These are phyloP conservation scores for Tyria jacobaeae DNA, from an alignment of 2,888 invertebrate species.

Conservation along the genomic window DNA sequence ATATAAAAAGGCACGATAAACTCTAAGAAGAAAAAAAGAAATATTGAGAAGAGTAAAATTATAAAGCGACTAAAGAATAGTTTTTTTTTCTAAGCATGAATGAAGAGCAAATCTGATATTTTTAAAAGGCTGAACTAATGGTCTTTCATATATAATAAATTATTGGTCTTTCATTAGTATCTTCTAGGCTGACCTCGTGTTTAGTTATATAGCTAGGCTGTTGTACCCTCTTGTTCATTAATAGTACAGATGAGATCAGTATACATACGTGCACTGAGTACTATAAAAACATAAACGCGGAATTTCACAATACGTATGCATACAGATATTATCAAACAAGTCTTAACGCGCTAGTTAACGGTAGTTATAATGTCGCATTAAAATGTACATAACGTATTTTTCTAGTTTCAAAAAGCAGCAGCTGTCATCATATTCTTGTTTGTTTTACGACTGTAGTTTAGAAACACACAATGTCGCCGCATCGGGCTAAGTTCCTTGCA, in stretches of 20 bases:
- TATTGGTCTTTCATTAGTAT: background rate
- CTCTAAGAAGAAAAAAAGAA: too few species aligned
- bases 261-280: constrained; percentile 10
- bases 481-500: constrained; percentile 60
- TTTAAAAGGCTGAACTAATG: too few species aligned
- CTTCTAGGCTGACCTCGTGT: background rate
- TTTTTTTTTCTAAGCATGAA: too few species aligned
- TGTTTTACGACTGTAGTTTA: constrained; percentile 68
- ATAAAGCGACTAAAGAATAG: too few species aligned
- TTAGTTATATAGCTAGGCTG: background rate
- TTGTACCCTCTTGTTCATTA: constrained; percentile 2
- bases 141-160: background rate
- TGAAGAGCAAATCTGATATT: too few species aligned
- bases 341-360: constrained; percentile 61
- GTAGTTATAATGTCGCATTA: constrained; percentile 70
- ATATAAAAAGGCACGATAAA: background rate
- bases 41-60: too few species aligned
- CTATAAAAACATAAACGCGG: constrained; percentile 43
- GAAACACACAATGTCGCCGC: constrained; percentile 55
- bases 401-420: constrained; percentile 65
- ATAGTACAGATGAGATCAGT: constrained; percentile 2
- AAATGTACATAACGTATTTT: constrained; percentile 69
- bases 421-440: constrained; percentile 60
- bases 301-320: constrained; percentile 44
- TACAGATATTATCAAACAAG: constrained; percentile 60